Conservation (phyloP, 2,797 vertebrate species). For the Dryobates pubescens region DNA sequence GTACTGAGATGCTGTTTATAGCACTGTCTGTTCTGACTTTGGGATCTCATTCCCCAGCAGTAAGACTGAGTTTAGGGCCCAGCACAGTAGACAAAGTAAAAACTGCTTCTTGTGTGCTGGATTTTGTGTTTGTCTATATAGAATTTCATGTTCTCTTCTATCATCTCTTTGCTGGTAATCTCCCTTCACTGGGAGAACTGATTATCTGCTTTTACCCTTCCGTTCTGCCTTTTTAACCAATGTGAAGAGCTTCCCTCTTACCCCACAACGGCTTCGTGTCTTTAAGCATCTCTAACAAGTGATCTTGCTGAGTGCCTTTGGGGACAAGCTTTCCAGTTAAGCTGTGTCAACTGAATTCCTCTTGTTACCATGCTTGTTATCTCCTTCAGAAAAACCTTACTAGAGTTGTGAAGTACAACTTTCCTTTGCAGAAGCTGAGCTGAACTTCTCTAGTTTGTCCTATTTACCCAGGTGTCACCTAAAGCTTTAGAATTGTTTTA, state of each 20-base stretch:
- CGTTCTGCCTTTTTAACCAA: not conserved
- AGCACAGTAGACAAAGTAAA: not conserved
- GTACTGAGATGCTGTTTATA: not conserved
- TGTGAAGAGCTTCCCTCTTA: not conserved
- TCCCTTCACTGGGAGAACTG: not conserved
- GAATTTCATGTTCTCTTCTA: not conserved
- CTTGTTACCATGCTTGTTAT: not conserved
- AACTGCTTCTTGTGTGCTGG: not conserved
- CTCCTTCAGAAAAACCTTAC: not conserved
- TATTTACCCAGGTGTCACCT: not conserved
- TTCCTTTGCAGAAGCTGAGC: conserved; percentile 2
- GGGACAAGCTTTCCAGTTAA: not conserved
- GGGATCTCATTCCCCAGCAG: not conserved
- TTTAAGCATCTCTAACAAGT: not conserved
- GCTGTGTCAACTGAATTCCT: not conserved
- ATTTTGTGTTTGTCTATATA: not conserved
- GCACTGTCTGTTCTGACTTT: not conserved
- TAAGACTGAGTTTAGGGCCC: not conserved
- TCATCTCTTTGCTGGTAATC: not conserved
- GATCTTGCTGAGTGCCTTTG: not conserved
- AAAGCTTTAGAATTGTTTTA: not conserved
- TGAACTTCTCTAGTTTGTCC: not conserved
- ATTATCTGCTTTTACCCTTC: not conserved
- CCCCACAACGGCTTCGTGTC: not conserved
- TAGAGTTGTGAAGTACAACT: not conserved